These are phyloP conservation scores for Adelphocoris suturalis DNA, from an alignment of 2,888 invertebrate species.

Conservation along the genomic window DNA sequence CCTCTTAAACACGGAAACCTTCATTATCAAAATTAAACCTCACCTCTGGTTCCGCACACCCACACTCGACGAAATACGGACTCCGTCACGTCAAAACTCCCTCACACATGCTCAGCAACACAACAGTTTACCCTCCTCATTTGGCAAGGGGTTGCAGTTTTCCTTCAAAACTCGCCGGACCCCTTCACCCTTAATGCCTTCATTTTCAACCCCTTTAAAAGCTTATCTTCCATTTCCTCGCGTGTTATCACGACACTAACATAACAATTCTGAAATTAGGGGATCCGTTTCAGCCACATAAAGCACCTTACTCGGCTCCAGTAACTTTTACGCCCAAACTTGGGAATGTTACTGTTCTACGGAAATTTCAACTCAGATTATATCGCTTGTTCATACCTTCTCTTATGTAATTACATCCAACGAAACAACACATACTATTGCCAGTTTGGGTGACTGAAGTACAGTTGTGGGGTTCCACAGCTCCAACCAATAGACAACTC, in stretches of 20 bases:
- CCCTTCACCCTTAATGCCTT: not conserved
- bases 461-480: too few relatives aligned
- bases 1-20: not conserved
- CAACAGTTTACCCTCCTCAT: conserved; percentile 12
- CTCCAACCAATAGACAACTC: too few relatives aligned
- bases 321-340: not conserved
- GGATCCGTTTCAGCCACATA: not conserved
- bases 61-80: too few relatives aligned
- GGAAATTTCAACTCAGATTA: too few relatives aligned
- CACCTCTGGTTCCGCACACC: not conserved
- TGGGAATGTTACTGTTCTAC: too few relatives aligned
- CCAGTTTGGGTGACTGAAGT: too few relatives aligned
- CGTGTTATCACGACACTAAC: not conserved
- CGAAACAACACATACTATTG: too few relatives aligned
- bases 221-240: not conserved
- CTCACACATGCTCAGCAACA: not conserved
- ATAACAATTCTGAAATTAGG: conserved; percentile 16
- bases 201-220: not conserved
- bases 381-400: too few relatives aligned
- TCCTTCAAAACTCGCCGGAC: not conserved
- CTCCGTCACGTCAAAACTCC: not conserved
- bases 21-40: conserved; percentile 31
- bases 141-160: conserved; percentile 25
- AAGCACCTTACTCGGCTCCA: not conserved
- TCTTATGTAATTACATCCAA: too few relatives aligned